Conservation (phyloP, 2,113 vertebrate species). For the Apaloderma vittatum region DNA sequence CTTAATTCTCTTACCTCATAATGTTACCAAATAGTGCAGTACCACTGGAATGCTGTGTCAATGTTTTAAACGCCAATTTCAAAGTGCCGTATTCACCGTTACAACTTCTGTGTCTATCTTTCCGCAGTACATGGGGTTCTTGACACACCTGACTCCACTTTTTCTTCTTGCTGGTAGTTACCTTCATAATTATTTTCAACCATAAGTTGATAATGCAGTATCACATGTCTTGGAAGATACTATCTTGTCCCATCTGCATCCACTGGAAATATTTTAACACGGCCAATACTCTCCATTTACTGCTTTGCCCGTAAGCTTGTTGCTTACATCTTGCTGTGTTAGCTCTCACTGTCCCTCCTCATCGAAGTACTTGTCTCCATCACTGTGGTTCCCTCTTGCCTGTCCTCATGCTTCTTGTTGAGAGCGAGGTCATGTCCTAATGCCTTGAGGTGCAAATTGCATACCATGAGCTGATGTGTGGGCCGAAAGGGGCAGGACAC, state of each 20-base stretch:
- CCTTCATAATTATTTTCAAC: background rate
- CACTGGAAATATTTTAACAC: background rate
- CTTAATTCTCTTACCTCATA: background rate
- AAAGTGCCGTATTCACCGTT: background rate
- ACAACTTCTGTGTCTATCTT: background rate
- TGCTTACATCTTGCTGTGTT: background rate
- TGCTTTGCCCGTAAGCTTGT: background rate
- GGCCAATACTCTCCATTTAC: background rate
- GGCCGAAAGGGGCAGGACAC: no score
- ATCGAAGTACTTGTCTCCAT: background rate
- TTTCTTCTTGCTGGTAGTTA: background rate
- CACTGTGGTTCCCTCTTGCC: background rate
- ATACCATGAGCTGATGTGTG: background rate
- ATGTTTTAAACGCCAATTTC: background rate
- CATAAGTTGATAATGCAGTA: background rate
- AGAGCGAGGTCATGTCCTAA: background rate
- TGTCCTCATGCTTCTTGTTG: background rate
- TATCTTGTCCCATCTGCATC: background rate
- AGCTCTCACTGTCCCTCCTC: background rate
- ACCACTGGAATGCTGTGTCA: background rate
- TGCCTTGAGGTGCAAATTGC: background rate
- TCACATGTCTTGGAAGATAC: background rate
- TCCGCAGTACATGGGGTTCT: background rate
- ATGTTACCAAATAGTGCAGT: background rate
- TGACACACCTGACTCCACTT: background rate